phyloP scores from a whole-genome alignment of 2,888 invertebrate genomes.

The Thereva unica region DNA sequence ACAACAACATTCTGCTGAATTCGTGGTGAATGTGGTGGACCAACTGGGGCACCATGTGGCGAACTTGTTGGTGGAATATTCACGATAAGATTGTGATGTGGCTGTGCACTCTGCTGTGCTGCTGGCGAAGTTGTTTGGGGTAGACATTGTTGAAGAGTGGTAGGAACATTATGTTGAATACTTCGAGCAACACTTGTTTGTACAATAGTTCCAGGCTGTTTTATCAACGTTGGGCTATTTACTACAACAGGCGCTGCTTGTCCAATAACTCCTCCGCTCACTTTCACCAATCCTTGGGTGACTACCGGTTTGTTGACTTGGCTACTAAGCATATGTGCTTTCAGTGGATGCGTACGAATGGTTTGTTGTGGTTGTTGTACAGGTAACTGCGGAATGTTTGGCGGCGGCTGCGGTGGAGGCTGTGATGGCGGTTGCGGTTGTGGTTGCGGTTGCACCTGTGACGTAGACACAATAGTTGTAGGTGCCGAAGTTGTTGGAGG shows the following conservation, averaged over 20 bases:
- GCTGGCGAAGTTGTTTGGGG: constrained; percentile 13
- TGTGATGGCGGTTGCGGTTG: constrained; percentile 41
- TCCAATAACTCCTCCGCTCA: constrained; percentile 12
- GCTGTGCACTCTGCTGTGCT: constrained; percentile 40
- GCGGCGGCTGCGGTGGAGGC: constrained; percentile 44
- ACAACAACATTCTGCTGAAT: constrained; percentile 42
- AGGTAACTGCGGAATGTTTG: constrained; percentile 39
- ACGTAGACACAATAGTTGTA: neutral
- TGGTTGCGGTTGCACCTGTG: constrained; percentile 39
- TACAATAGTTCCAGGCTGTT: constrained; percentile 33
- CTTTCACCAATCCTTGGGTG: constrained; percentile 31
- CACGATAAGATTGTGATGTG: constrained; percentile 48
- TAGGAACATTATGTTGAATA: constrained; percentile 11
- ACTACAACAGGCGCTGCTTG: constrained; percentile 48
- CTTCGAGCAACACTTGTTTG: constrained; percentile 29
- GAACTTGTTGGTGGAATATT: constrained; percentile 53
- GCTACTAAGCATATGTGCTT: constrained; percentile 66
- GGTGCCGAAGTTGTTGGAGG: constrained; percentile 8
- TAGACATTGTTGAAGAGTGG: neutral
- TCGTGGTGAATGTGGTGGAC: constrained; percentile 47
- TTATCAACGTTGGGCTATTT: constrained; percentile 46
- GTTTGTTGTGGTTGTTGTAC: constrained; percentile 46
- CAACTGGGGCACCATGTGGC: constrained; percentile 44
- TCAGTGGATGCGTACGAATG: constrained; percentile 62
- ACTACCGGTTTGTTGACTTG: constrained; percentile 50